Evolutionary conservation across 2,113 vertebrate species (phyloP).

Genomic region (Narcine bancroftii): DNA sequence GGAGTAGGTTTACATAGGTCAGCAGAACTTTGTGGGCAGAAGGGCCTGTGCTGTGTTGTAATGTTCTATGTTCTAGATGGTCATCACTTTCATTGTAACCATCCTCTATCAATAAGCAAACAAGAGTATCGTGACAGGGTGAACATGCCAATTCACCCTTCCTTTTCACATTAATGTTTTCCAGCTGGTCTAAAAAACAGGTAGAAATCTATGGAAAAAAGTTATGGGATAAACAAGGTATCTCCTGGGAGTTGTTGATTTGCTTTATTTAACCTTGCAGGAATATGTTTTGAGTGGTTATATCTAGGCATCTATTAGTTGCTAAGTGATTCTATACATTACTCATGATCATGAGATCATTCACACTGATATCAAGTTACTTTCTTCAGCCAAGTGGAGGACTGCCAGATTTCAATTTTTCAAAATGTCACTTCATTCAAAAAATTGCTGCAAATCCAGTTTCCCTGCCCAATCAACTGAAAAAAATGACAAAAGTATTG

Average conservation of each 20-base stretch:
- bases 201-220: slow-evolving; percentile 24
- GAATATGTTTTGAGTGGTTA: slow-evolving; percentile 28
- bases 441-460: not conserved
- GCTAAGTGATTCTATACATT: slow-evolving; percentile 23
- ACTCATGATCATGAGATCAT: slow-evolving; percentile 35
- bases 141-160: not conserved
- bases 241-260: not conserved
- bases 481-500: not conserved
- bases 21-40: not conserved
- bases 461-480: not conserved
- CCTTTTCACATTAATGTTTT: not conserved
- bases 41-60: not conserved
- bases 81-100: not conserved
- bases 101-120: not conserved
- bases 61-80: not conserved
- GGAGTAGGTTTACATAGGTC: no score
- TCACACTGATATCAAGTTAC: slow-evolving; percentile 30
- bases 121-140: not conserved
- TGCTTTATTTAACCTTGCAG: slow-evolving; percentile 3
- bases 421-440: slow-evolving; percentile 16
- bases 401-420: slow-evolving; percentile 15
- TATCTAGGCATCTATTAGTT: slow-evolving; percentile 30
- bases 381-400: not conserved
- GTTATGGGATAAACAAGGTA: slow-evolving; percentile 29
- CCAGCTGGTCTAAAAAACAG: slow-evolving; percentile 2